Evolutionary conservation across 2,888 invertebrate species (phyloP).

Genomic region (Aethes cnicana): DNA sequence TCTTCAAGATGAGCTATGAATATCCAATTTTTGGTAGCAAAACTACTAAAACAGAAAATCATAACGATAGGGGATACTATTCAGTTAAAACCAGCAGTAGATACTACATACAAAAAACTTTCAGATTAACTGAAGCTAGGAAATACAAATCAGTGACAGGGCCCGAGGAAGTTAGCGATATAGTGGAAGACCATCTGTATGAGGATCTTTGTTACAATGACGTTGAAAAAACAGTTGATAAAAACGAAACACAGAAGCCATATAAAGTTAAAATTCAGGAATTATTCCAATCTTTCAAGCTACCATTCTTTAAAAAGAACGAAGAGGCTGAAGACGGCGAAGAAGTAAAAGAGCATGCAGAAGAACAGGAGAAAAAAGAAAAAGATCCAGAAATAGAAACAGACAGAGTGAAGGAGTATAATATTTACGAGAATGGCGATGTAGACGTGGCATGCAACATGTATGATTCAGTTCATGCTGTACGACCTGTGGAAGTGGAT

Average conservation of each 20-base stretch:
- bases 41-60: conserved; percentile 55
- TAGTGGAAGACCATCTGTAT: conserved; percentile 70
- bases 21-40: conserved; percentile 67
- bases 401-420: conserved; percentile 38
- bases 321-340: conserved; percentile 46
- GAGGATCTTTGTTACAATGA: conserved; percentile 73
- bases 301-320: conserved; percentile 64
- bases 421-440: conserved; percentile 65
- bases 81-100: conserved; percentile 62
- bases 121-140: conserved; percentile 54
- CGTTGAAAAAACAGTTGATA: conserved; percentile 39
- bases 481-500: conserved; percentile 34
- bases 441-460: conserved; percentile 56
- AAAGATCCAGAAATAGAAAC: no score
- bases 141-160: conserved; percentile 64
- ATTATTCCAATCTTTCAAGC: conserved; percentile 64
- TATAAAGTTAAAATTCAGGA: conserved; percentile 69
- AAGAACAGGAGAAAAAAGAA: conserved; percentile 28
- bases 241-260: conserved; percentile 46
- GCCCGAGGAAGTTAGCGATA: conserved; percentile 55
- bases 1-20: conserved; percentile 70
- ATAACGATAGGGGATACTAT: conserved; percentile 69
- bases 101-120: conserved; percentile 53
- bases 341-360: conserved; percentile 39
- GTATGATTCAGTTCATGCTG: conserved; percentile 69